Conservation (phyloP, 2,888 invertebrate genomes). For the Cephalotes varians region DNA sequence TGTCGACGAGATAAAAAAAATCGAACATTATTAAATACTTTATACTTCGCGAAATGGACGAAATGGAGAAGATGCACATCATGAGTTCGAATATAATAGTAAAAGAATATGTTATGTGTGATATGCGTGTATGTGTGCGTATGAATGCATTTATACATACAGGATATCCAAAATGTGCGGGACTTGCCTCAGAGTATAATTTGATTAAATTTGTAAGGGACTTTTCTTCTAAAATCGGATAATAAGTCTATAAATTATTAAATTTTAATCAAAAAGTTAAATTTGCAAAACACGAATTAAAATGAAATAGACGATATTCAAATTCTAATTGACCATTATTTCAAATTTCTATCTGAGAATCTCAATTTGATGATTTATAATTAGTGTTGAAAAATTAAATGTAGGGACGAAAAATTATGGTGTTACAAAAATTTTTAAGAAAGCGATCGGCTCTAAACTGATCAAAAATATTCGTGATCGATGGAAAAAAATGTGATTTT, state of each 20-base stretch:
- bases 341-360: neutral
- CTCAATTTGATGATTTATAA: neutral
- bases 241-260: neutral
- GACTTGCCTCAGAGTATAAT: neutral
- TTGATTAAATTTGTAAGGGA: neutral
- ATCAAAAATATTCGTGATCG: neutral
- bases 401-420: neutral
- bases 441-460: neutral
- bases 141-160: constrained; percentile 34
- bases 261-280: constrained; percentile 1
- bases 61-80: constrained; percentile 43
- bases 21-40: constrained; percentile 33
- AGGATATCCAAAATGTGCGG: constrained; percentile 26
- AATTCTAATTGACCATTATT: neutral
- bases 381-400: neutral
- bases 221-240: neutral
- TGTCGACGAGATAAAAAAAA: constrained; percentile 39
- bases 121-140: constrained; percentile 54
- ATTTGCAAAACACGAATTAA: neutral
- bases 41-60: constrained; percentile 36
- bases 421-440: neutral
- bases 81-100: constrained; percentile 38
- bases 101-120: constrained; percentile 54
- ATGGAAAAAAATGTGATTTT: constrained; percentile 4
- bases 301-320: neutral